phyloP scores from a whole-genome alignment of 2,113 vertebrate species.

The Mirounga angustirostris region DNA sequence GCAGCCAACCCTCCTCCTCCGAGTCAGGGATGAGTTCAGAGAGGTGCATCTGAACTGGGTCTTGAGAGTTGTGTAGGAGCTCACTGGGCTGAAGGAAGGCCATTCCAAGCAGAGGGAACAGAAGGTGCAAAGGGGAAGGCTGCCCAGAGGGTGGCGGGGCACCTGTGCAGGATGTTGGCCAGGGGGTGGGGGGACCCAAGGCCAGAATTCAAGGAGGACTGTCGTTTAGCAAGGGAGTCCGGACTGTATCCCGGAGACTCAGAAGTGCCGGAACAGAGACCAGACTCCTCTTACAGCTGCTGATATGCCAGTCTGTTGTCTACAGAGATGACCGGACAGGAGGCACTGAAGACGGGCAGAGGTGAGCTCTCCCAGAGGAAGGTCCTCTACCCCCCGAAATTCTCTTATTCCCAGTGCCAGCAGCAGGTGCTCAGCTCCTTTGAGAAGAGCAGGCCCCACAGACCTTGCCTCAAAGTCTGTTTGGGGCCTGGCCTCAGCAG shows the following conservation, averaged over 20 bases:
- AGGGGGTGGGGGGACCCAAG: background rate
- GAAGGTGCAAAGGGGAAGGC: background rate
- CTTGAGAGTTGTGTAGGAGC: background rate
- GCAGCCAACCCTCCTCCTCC: background rate
- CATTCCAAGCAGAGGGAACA: background rate
- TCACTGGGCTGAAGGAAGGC: background rate
- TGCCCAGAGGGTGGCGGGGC: background rate
- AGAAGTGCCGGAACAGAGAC: background rate
- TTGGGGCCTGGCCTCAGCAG: accelerated
- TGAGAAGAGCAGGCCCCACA: background rate
- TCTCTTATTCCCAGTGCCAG: background rate
- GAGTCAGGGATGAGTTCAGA: background rate
- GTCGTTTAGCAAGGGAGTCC: too few relatives aligned
- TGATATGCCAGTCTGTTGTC: accelerated
- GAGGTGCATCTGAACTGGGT: background rate
- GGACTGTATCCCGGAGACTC: background rate
- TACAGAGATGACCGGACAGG: background rate
- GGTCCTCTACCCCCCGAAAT: background rate
- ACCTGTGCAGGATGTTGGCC: accelerated
- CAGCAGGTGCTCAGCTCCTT: too few relatives aligned
- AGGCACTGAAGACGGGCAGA: background rate
- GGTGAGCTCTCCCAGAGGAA: background rate
- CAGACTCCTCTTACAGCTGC: background rate
- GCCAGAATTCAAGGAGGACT: background rate
- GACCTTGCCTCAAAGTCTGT: background rate